phyloP scores from a whole-genome alignment of 2,797 vertebrate genomes.

The Kryptolebias ocellatus region DNA sequence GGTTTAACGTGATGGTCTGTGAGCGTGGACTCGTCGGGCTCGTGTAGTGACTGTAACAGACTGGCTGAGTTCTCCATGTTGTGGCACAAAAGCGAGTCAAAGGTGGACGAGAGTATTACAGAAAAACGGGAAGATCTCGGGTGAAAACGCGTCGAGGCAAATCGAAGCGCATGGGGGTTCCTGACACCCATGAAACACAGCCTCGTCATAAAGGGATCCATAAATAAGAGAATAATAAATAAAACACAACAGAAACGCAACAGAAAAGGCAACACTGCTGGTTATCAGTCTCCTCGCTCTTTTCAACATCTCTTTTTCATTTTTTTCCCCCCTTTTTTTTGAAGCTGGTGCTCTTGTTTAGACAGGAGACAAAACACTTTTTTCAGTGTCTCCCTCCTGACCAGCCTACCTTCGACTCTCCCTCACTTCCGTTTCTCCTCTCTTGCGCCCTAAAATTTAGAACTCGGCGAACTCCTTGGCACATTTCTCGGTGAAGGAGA shows the following conservation, averaged over 20 bases:
- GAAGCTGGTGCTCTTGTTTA: constrained; percentile 76
- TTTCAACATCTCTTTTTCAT: constrained; percentile 45
- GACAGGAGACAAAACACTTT: constrained; percentile 73
- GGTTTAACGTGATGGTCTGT: constrained; percentile 27
- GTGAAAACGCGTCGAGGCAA: constrained; percentile 56
- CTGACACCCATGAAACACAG: constrained; percentile 58
- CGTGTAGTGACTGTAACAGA: constrained; percentile 30
- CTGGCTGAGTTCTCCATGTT: constrained; percentile 18
- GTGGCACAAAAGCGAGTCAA: constrained; percentile 33
- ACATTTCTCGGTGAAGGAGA: constrained; percentile 92
- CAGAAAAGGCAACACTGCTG: constrained; percentile 83
- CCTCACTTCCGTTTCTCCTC: constrained; percentile 43
- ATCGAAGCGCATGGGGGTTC: constrained; percentile 54
- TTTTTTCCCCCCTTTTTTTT: constrained; percentile 33
- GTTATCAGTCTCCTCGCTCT: constrained; percentile 69
- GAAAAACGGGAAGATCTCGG: constrained; percentile 40
- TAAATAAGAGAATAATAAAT: constrained; percentile 73
- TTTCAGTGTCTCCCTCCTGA: constrained; percentile 61
- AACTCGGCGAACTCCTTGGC: constrained; percentile 94
- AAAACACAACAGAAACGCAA: constrained; percentile 68
- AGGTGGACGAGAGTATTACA: constrained; percentile 29
- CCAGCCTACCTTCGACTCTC: constrained; percentile 68
- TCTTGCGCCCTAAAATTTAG: constrained; percentile 75
- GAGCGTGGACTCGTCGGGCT: constrained; percentile 25
- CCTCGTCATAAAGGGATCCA: constrained; percentile 73